Percentiles rank a stretch among this genome's conserved stretches.
These are phyloP conservation scores for Embidobia sp. DNA, from an alignment of 2,888 invertebrate species.

Conservation along the genomic window DNA sequence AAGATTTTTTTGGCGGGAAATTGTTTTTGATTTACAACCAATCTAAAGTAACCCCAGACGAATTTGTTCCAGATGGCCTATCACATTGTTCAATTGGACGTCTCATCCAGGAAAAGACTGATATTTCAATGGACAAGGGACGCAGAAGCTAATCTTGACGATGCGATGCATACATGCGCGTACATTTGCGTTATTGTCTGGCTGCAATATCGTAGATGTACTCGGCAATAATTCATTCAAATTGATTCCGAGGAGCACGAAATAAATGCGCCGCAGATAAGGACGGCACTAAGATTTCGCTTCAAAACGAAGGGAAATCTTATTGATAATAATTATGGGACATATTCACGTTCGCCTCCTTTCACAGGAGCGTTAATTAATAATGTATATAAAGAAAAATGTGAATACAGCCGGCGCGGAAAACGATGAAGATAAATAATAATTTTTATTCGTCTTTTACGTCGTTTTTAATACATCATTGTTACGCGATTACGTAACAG, in stretches of 20 bases:
- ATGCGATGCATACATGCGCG: conserved; percentile 7
- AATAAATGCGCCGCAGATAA: conserved; percentile 31
- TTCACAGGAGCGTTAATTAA: too few species aligned
- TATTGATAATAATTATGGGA: conserved; percentile 20
- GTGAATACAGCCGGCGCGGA: too few species aligned
- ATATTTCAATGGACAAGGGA: conserved; percentile 42
- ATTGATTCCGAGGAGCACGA: conserved; percentile 24
- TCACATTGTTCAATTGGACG: conserved; percentile 44
- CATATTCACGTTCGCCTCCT: conserved; percentile 16
- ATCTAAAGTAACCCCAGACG: conserved; percentile 4
- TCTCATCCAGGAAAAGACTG: conserved; percentile 22
- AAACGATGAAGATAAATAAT: too few species aligned
- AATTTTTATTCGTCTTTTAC: too few species aligned
- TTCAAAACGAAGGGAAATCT: neutral
- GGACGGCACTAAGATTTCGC: conserved; percentile 1
- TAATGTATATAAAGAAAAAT: too few species aligned
- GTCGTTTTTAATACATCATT: too few species aligned
- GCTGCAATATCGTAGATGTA: conserved; percentile 18
- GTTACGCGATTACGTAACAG: too few species aligned
- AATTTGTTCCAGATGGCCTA: conserved; percentile 49
- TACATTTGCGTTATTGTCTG: conserved; percentile 31
- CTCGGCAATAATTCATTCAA: conserved; percentile 34
- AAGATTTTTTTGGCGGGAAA: conserved; percentile 10
- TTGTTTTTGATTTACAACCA: conserved; percentile 31
- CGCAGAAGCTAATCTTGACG: conserved; percentile 19